Evolutionary conservation across 2,888 invertebrate species (phyloP).

Genomic region (Argynnis bischoffii): DNA sequence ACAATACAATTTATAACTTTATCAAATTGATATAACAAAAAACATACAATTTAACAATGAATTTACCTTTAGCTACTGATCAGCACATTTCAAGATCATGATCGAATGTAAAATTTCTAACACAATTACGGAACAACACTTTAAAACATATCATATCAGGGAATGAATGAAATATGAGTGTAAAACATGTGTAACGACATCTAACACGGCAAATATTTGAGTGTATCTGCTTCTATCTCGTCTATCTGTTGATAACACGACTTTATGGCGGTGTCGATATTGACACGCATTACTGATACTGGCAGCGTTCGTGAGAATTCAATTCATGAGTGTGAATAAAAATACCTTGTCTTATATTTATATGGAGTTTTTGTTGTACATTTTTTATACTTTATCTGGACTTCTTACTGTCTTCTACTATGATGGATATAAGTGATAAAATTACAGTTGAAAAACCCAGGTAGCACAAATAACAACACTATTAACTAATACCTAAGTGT

Average conservation of each 20-base stretch:
- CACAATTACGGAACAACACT: conserved; percentile 41
- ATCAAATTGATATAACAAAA: too few relatives aligned
- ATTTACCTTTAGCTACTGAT: too few relatives aligned
- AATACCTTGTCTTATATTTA: conserved; percentile 17
- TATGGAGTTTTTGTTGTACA: not conserved
- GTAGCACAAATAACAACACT: too few relatives aligned
- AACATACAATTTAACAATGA: too few relatives aligned
- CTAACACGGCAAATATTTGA: conserved; percentile 63
- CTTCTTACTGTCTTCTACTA: too few relatives aligned
- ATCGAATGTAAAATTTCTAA: conserved; percentile 5
- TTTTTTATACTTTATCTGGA: not conserved
- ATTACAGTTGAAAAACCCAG: too few relatives aligned
- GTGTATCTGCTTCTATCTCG: conserved; percentile 55
- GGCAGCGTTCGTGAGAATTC: conserved; percentile 41
- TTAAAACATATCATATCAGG: conserved; percentile 46
- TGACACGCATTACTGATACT: conserved; percentile 42
- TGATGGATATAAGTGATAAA: too few relatives aligned
- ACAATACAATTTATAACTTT: too few relatives aligned
- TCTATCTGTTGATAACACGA: conserved; percentile 60
- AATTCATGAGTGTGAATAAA: conserved; percentile 19
- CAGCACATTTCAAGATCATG: too few relatives aligned
- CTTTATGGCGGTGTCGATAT: conserved; percentile 54
- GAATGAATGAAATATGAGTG: conserved; percentile 51
- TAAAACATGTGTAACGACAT: conserved; percentile 64
- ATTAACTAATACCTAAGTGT: too few relatives aligned